Evolutionary conservation across 2,797 vertebrate species (phyloP).

Genomic region (Erpetoichthys calabaricus): DNA sequence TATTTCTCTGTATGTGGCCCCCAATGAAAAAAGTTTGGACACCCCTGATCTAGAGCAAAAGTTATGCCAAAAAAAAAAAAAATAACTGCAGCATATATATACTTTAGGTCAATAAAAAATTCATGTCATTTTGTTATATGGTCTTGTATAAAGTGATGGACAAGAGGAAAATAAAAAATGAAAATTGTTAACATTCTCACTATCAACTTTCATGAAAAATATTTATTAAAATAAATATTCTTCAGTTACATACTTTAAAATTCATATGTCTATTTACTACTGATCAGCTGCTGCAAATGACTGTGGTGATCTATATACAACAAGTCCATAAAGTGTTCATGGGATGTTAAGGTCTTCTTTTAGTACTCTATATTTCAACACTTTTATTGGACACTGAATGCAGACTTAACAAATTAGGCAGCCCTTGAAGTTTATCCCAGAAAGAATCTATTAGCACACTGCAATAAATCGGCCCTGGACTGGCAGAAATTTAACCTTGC

Average conservation of each 20-base stretch:
- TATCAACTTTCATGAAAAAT: conserved; percentile 57
- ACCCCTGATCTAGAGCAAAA: too few relatives aligned
- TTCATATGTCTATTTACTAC: too few relatives aligned
- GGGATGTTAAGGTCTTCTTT: conserved; percentile 9
- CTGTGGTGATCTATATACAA: conserved; percentile 7
- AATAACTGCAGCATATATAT: too few relatives aligned
- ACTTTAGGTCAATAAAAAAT: too few relatives aligned
- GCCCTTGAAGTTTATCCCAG: conserved; percentile 7
- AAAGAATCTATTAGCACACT: conserved; percentile 10
- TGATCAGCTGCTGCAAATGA: conserved; percentile 4
- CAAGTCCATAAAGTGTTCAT: conserved; percentile 13
- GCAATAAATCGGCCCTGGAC: conserved; percentile 5
- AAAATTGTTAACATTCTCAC: conserved; percentile 33
- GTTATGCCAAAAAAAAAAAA: too few relatives aligned
- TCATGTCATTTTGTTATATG: too few relatives aligned
- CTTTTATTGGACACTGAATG: conserved; percentile 14
- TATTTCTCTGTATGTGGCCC: too few relatives aligned
- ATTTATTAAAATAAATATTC: too few relatives aligned
- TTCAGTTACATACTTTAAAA: too few relatives aligned
- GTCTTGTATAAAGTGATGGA: conserved; percentile 42
- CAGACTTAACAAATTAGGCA: conserved; percentile 11
- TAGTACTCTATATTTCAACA: conserved; percentile 10
- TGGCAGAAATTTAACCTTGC: conserved; percentile 9
- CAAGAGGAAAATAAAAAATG: conserved; percentile 50
- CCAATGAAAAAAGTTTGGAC: too few relatives aligned